Evolutionary conservation across 2,888 invertebrate species (phyloP).

Genomic region (Folsomia candida): DNA sequence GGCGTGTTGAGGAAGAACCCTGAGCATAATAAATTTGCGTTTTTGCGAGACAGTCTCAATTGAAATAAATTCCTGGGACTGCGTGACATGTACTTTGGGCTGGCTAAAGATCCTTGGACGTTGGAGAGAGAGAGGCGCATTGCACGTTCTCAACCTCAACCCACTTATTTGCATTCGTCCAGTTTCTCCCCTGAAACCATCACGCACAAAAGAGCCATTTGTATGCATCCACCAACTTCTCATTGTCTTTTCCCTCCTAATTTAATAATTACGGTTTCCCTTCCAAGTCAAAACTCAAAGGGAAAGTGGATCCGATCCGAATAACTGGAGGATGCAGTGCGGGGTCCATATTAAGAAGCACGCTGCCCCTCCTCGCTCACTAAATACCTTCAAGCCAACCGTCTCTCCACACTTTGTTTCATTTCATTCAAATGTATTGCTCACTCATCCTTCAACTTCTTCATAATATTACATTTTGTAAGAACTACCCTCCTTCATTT

Average conservation of each 20-base stretch:
- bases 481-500: not conserved
- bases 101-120: too few relatives aligned
- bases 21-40: not conserved
- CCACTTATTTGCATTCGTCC: not conserved
- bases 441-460: not conserved
- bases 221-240: conserved; percentile 45
- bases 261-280: conserved; percentile 44
- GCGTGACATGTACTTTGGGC: not conserved
- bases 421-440: not conserved
- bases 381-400: not conserved
- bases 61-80: not conserved
- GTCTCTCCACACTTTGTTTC: not conserved
- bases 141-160: not conserved
- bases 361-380: not conserved
- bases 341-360: conserved; percentile 2
- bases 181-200: not conserved
- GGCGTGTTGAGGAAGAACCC: too few relatives aligned
- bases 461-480: not conserved
- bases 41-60: not conserved
- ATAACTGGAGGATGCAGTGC: not conserved
- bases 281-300: conserved; percentile 12
- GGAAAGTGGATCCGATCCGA: not conserved
- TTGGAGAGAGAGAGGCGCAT: too few relatives aligned
- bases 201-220: conserved; percentile 35
- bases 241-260: conserved; percentile 47